Base-by-base conservation (phyloP, 2,797 vertebrate genomes). In the Australoheros facetus region DNA sequence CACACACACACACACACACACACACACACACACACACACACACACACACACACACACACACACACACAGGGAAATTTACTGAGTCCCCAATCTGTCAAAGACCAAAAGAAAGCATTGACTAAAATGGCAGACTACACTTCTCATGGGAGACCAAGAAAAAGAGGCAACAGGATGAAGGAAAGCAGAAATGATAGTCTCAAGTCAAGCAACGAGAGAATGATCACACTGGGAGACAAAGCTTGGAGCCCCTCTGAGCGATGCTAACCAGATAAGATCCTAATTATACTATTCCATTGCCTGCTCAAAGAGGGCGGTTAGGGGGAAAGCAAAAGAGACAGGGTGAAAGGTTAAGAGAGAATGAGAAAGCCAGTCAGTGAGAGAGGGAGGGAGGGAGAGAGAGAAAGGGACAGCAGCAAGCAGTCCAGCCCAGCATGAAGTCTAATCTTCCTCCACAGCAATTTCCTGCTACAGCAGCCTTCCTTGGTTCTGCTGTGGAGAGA, bases 191-290 rank as follows among this genome's bases (percentile, higher is more conserved):
- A 88, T 78, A 86, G 70, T 90, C 79, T 92, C 75, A 80, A 89
- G 79, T 80, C 56, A 86, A 79, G 84, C 78, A 66, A 60, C 80
- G 60, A 80, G 85, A 84, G 82, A 89, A 60, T 34, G 81, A 86
- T 87, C 88, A 87, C 28, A 54, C 78, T 77, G 87, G 77, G 77
- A 90, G 85, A 88, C 80, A 90, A 85, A 86, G 85, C 92, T 83
- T 19, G 81, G 88, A 86, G 88, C 78, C 88, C 85, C 90, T 92
- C 88, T 88, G 73, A 92, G 90, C 71, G 62, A 94, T 87, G 84
- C 86, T 92, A 93, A 95, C 88, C 91, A 91, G 93, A 95, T 95
- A 94, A 94, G 90, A 93, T 92, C 88, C 91, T 95, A 95, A 96
- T 96, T 95, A 94, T 85, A 94, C 92, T 91, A 92, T 93, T 95